Evolutionary conservation across 2,888 invertebrate species (phyloP).

Genomic region (Pomacea canaliculata): DNA sequence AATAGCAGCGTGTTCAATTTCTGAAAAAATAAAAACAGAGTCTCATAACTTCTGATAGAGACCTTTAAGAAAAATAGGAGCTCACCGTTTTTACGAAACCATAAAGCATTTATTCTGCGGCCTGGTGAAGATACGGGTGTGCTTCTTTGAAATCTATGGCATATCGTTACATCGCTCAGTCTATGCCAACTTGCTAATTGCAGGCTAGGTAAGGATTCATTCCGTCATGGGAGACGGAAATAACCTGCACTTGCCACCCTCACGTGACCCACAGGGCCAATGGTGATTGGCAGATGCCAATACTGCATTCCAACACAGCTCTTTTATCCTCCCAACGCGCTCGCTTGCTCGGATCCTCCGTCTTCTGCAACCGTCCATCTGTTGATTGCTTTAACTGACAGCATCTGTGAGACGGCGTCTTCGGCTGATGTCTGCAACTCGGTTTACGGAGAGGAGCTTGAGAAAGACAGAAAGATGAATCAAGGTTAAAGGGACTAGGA

Average conservation of each 20-base stretch:
- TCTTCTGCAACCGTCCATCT: not conserved
- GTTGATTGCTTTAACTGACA: not conserved
- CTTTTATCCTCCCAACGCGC: not conserved
- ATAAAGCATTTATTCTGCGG: too few relatives aligned
- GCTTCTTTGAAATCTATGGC: too few relatives aligned
- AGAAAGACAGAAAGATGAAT: too few relatives aligned
- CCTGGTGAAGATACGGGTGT: too few relatives aligned
- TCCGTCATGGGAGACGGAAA: conserved; percentile 4
- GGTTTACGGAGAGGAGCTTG: too few relatives aligned
- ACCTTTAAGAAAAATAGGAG: too few relatives aligned
- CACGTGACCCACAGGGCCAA: not conserved
- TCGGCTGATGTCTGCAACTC: not conserved
- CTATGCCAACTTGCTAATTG: not conserved
- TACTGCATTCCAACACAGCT: not conserved
- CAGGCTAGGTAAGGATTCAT: not conserved
- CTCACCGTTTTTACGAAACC: too few relatives aligned
- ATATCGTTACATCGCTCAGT: too few relatives aligned
- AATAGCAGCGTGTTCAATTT: too few relatives aligned
- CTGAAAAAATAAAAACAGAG: too few relatives aligned
- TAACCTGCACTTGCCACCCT: not conserved
- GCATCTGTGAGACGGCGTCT: not conserved
- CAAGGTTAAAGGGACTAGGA: too few relatives aligned
- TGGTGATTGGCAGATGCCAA: conserved; percentile 6
- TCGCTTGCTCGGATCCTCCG: not conserved
- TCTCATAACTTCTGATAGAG: too few relatives aligned